Percentiles rank a stretch among this genome's conserved stretches.
Evolutionary conservation across 2,888 invertebrate species (phyloP).

Genomic region (Seira sanloemensis): DNA sequence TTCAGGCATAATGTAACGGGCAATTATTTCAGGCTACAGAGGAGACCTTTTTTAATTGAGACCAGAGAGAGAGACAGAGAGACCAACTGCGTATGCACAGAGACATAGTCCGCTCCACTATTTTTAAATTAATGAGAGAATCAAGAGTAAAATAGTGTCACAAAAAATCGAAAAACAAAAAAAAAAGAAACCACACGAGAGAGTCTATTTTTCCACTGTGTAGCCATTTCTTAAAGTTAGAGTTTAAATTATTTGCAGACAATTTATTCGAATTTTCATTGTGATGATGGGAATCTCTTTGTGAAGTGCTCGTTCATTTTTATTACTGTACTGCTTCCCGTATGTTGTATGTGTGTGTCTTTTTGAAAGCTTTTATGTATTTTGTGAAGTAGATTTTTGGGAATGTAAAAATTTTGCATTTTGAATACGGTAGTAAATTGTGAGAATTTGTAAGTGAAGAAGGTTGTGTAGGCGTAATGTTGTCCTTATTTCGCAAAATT

Average conservation of each 20-base stretch:
- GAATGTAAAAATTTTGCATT: not conserved
- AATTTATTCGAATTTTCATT: constrained; percentile 4
- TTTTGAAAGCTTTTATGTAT: too few relatives aligned
- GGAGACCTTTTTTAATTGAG: too few relatives aligned
- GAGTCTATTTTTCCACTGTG: too few relatives aligned
- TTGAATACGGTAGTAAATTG: too few relatives aligned
- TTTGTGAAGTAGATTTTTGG: not conserved
- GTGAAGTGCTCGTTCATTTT: not conserved
- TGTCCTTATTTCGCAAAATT: too few relatives aligned
- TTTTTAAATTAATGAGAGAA: not conserved
- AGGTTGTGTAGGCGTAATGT: too few relatives aligned
- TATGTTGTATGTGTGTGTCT: not conserved
- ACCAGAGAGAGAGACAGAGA: too few relatives aligned
- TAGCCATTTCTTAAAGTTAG: too few relatives aligned
- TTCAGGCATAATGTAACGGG: constrained; percentile 54
- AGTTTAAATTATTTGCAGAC: too few relatives aligned
- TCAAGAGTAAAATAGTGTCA: not conserved
- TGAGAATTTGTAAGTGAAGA: too few relatives aligned
- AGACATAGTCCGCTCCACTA: too few relatives aligned
- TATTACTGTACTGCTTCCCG: not conserved
- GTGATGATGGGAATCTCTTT: constrained; percentile 35
- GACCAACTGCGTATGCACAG: too few relatives aligned
- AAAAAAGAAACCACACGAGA: not conserved
- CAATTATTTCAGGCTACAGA: constrained; percentile 52
- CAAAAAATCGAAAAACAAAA: not conserved